A percentile compares a stretch with the other conserved stretches of the same genome.
Conservation (phyloP, 2,113 vertebrate species). For the Synchiropus splendidus region DNA sequence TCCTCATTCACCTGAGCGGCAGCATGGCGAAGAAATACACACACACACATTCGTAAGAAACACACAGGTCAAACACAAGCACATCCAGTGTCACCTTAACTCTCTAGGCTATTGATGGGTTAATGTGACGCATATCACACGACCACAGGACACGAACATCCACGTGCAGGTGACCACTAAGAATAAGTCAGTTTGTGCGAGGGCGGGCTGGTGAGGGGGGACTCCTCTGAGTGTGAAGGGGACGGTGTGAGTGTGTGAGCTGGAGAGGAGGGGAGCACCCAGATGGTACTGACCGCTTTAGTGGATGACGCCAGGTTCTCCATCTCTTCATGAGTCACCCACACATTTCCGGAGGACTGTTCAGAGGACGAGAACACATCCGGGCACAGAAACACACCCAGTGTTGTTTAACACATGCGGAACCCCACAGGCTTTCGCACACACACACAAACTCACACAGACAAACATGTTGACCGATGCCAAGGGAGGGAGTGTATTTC, state of each 20-base stretch:
- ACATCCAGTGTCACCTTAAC: conserved; percentile 8
- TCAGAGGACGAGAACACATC: conserved; percentile 46
- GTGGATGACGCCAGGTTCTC: conserved; percentile 88
- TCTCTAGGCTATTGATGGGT: conserved; percentile 3
- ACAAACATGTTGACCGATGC: conserved; percentile 52
- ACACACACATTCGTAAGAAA: conserved; percentile 30
- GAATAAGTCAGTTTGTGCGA: conserved; percentile 18
- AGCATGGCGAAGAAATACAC: conserved; percentile 68
- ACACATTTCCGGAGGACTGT: conserved; percentile 97
- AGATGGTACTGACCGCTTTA: conserved; percentile 88
- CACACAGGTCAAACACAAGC: conserved; percentile 8
- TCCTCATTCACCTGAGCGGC: conserved; percentile 88
- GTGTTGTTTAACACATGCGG: conserved; percentile 18
- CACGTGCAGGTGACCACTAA: conserved; percentile 17
- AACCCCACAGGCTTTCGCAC: conserved; percentile 14
- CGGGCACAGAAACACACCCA: conserved; percentile 20
- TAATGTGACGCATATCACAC: conserved; percentile 6
- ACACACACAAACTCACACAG: conserved; percentile 26
- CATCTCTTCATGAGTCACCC: conserved; percentile 98
- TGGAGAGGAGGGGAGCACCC: conserved; percentile 44
- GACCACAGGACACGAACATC: conserved; percentile 16
- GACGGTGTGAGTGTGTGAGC: conserved; percentile 34
- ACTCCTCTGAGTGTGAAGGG: conserved; percentile 25
- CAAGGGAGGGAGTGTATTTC: conserved; percentile 49
- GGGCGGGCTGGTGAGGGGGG: conserved; percentile 9